Conservation (phyloP, 2,888 invertebrate species). For the Odontocerum albicorne region DNA sequence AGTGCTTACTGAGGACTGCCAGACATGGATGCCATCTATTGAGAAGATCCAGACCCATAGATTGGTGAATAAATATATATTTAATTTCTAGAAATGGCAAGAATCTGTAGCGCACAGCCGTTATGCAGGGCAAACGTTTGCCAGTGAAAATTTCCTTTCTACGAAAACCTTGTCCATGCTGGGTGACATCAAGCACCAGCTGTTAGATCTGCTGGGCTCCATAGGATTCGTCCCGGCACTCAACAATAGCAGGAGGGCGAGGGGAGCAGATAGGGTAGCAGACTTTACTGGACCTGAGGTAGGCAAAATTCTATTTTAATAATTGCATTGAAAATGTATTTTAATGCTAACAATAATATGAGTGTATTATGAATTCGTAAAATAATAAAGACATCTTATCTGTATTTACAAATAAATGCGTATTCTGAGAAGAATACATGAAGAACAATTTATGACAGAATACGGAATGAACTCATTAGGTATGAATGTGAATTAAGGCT, state of each 20-base stretch:
- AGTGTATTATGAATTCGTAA: too few species aligned
- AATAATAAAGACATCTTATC: too few species aligned
- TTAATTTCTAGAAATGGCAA: constrained; percentile 70
- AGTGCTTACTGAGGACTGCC: too few species aligned
- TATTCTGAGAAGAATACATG: too few species aligned
- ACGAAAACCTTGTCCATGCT: constrained; percentile 80
- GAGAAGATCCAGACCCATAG: background rate
- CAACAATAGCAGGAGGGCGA: constrained; percentile 54
- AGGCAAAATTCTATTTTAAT: constrained; percentile 15
- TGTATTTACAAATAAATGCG: too few species aligned
- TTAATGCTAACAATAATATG: too few species aligned
- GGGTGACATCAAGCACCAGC: constrained; percentile 83
- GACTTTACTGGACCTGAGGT: constrained; percentile 66
- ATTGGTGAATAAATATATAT: constrained; percentile 2
- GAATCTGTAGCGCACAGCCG: constrained; percentile 67
- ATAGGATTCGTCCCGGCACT: constrained; percentile 79
- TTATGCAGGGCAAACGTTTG: constrained; percentile 75
- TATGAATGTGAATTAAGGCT: too few species aligned
- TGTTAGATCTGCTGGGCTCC: constrained; percentile 71
- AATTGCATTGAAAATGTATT: too few species aligned
- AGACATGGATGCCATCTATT: too few species aligned
- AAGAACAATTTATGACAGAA: too few species aligned
- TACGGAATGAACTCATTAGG: too few species aligned
- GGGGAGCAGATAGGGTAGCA: constrained; percentile 65
- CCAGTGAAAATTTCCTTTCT: constrained; percentile 82